Conservation (phyloP, 2,797 vertebrate genomes). For the Ciconia nigra region DNA sequence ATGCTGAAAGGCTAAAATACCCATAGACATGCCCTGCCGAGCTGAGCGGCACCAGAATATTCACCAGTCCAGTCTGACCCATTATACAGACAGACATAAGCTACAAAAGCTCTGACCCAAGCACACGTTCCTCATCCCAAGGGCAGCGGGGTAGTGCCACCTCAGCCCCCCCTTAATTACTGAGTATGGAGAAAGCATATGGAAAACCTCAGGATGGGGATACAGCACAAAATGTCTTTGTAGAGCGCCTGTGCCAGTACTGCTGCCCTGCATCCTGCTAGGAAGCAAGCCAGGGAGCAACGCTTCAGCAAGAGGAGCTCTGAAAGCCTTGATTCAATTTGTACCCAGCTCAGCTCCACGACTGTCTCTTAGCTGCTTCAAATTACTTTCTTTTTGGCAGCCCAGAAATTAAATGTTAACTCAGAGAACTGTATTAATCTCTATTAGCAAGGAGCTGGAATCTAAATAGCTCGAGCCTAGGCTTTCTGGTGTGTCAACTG, state of each 20-base stretch:
- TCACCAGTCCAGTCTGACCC: not conserved
- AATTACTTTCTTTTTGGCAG: constrained; percentile 46
- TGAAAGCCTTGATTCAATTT: constrained; percentile 65
- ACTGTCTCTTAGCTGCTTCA: constrained; percentile 50
- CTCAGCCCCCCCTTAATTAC: not conserved
- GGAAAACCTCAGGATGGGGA: constrained; percentile 11
- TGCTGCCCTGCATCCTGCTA: constrained; percentile 24
- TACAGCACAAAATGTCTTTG: constrained; percentile 11
- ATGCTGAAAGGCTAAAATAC: not conserved
- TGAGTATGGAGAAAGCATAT: not conserved
- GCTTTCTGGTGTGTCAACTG: constrained; percentile 12
- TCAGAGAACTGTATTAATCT: constrained; percentile 48
- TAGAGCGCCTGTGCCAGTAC: not conserved
- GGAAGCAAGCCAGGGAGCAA: constrained; percentile 51
- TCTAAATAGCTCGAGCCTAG: not conserved
- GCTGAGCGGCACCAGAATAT: not conserved
- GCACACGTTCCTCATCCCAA: not conserved
- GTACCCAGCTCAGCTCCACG: not conserved
- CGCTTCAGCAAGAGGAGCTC: not conserved
- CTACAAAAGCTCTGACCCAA: not conserved
- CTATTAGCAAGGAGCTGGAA: constrained; percentile 46
- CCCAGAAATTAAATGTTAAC: constrained; percentile 48
- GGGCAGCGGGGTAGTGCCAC: not conserved
- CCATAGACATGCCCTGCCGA: not conserved
- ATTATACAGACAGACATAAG: not conserved